Evolutionary conservation across 2,797 vertebrate species (phyloP).

Genomic region (Pseudochirops cupreus): DNA sequence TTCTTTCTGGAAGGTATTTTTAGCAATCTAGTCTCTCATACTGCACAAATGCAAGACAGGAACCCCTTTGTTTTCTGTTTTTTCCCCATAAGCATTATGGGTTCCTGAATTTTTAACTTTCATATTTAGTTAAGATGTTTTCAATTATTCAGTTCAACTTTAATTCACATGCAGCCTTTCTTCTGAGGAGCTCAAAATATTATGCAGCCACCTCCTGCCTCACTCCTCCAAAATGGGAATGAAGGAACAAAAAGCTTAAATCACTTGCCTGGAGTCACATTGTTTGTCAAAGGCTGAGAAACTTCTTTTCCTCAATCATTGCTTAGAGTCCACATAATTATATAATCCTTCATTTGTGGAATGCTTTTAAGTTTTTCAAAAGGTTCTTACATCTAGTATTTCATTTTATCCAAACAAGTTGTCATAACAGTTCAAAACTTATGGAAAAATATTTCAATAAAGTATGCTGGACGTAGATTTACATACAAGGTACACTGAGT

Average conservation of each 20-base stretch:
- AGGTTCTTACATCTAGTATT: neutral
- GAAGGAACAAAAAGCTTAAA: neutral
- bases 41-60: slow-evolving; percentile 51
- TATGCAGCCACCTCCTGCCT: neutral
- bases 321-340: slow-evolving; percentile 28
- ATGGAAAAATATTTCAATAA: neutral
- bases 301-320: slow-evolving; percentile 6
- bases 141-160: neutral
- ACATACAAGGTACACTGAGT: neutral
- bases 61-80: slow-evolving; percentile 19
- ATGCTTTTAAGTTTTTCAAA: slow-evolving; percentile 3
- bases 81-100: neutral
- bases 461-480: neutral
- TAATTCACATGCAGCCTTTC: slow-evolving; percentile 11
- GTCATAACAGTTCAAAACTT: neutral
- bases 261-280: slow-evolving; percentile 8
- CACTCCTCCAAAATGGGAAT: slow-evolving; percentile 11
- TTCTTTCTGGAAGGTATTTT: slow-evolving; percentile 20
- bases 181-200: slow-evolving; percentile 38
- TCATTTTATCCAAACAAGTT: neutral
- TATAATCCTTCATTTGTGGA: neutral
- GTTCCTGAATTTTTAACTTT: slow-evolving; percentile 17
- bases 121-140: slow-evolving; percentile 20
- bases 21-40: slow-evolving; percentile 33
- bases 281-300: slow-evolving; percentile 45